Percentiles rank a stretch among this genome's conserved stretches.
These are phyloP conservation scores for Stictonetta naevosa DNA, from an alignment of 2,113 vertebrate species.

Conservation along the genomic window DNA sequence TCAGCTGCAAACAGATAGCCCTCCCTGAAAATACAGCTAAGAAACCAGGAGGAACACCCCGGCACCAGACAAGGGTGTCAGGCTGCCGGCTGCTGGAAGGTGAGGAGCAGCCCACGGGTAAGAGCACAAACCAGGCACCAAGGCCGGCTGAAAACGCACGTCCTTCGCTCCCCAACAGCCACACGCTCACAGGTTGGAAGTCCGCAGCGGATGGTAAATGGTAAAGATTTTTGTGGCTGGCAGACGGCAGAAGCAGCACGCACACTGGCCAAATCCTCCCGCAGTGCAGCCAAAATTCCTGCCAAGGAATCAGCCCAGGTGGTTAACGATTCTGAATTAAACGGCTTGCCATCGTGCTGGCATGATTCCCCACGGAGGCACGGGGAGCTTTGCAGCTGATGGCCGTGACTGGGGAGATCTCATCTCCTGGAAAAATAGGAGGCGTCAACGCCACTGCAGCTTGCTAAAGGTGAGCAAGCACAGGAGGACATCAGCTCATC, in stretches of 20 bases:
- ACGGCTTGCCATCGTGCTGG: not conserved
- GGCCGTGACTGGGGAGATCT: not conserved
- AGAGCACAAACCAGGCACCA: not conserved
- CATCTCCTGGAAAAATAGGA: not conserved
- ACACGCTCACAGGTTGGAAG: not conserved
- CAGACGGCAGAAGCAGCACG: not conserved
- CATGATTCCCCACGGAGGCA: not conserved
- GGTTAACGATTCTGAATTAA: not conserved
- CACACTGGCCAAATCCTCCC: not conserved
- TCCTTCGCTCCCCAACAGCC: not conserved
- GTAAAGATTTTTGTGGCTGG: not conserved
- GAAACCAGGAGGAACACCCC: not conserved
- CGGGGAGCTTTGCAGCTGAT: not conserved
- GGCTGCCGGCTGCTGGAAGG: not conserved
- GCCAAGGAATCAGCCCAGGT: not conserved
- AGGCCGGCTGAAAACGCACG: not conserved
- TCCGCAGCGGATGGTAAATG: not conserved
- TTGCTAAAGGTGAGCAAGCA: not conserved
- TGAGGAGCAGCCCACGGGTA: not conserved
- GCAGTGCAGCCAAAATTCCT: not conserved
- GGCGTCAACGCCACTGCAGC: accelerated
- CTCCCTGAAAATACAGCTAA: not conserved
- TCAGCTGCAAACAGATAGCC: not conserved
- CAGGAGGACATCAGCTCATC: not conserved
- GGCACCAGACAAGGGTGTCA: not conserved